phyloP scores from a whole-genome alignment of 2,113 vertebrate species.

The Riparia riparia region DNA sequence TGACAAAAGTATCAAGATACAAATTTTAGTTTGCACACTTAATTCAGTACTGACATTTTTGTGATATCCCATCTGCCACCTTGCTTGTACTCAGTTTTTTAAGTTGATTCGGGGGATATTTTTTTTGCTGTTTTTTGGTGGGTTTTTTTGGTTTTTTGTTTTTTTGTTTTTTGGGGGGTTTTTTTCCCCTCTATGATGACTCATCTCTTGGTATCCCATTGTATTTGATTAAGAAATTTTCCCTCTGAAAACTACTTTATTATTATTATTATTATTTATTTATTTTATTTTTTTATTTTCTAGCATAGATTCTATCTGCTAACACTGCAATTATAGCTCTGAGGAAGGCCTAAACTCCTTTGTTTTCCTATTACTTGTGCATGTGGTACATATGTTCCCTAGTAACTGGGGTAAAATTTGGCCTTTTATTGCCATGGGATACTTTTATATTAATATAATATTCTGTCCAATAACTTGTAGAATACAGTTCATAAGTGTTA shows the following conservation, averaged over 20 bases:
- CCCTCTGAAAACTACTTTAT: background rate
- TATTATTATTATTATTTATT: no score
- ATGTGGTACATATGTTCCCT: background rate
- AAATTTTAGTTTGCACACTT: background rate
- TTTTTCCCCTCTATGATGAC: accelerated
- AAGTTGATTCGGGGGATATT: accelerated
- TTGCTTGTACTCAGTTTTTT: background rate
- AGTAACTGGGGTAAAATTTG: background rate
- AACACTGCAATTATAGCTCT: background rate
- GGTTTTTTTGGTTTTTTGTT: no score
- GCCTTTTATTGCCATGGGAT: background rate
- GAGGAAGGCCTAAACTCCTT: background rate
- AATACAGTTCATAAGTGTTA: background rate
- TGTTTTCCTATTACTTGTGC: background rate
- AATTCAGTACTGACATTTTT: background rate
- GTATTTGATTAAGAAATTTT: background rate
- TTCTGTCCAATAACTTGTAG: background rate
- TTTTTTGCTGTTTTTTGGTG: background rate
- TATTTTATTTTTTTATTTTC: background rate
- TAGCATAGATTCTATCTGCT: background rate
- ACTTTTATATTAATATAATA: background rate
- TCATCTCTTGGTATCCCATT: background rate
- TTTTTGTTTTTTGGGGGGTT: no score
- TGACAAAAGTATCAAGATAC: background rate
- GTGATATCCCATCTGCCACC: background rate